A percentile compares a stretch with the other conserved stretches of the same genome.
These are phyloP conservation scores for Slavum lentiscoides DNA, from an alignment of 2,888 invertebrate genomes.

Conservation along the genomic window DNA sequence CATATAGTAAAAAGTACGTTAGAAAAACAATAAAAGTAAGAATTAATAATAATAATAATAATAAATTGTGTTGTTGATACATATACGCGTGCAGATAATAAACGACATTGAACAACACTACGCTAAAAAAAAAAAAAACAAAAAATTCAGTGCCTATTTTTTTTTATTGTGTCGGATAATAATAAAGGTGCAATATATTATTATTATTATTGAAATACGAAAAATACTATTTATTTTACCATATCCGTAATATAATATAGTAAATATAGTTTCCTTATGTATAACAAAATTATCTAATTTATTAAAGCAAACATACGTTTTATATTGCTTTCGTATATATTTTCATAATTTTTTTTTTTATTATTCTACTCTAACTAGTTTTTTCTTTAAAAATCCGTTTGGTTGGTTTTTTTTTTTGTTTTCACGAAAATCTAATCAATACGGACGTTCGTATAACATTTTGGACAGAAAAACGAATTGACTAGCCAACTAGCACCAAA, in stretches of 20 bases:
- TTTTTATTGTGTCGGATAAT: not conserved
- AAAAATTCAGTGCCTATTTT: not conserved
- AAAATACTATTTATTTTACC: constrained; percentile 31
- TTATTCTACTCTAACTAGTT: constrained; percentile 8
- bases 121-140: not conserved
- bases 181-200: constrained; percentile 15
- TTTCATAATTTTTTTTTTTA: not conserved
- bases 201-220: constrained; percentile 32
- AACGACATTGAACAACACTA: not conserved
- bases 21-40: constrained; percentile 1
- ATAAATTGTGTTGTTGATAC: too few species aligned
- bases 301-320: constrained; percentile 23
- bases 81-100: constrained; percentile 25
- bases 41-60: too few species aligned
- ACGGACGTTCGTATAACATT: not conserved
- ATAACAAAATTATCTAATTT: constrained; percentile 8
- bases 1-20: too few species aligned
- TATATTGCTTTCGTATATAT: not conserved
- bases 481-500: constrained; percentile 43
- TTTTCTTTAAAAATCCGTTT: not conserved
- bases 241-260: not conserved
- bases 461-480: constrained; percentile 40
- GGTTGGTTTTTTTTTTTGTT: too few species aligned
- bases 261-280: not conserved
- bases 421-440: constrained; percentile 1